phyloP scores from a whole-genome alignment of 2,113 vertebrate genomes.

The Haemorhous mexicanus region DNA sequence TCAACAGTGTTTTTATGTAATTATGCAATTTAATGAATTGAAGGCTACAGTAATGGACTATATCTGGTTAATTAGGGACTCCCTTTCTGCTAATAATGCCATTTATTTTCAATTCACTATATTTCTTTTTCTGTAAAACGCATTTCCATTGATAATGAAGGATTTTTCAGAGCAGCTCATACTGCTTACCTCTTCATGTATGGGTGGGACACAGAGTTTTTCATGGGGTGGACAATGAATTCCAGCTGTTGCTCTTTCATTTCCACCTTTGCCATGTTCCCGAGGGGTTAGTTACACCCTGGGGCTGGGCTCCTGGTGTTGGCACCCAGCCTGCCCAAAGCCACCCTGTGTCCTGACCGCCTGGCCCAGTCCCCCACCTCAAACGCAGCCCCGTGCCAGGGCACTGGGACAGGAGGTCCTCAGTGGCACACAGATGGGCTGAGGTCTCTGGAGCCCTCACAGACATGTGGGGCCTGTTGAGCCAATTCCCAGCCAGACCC shows the following conservation, averaged over 20 bases:
- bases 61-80: constrained; percentile 79
- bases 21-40: constrained; percentile 82
- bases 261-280: not conserved
- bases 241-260: not conserved
- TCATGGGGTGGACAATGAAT: not conserved
- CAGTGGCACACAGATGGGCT: rapidly evolving
- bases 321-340: not conserved
- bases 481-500: not conserved
- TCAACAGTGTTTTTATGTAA: constrained; percentile 76
- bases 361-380: rapidly evolving
- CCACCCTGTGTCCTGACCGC: not conserved
- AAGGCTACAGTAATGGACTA: constrained; percentile 78
- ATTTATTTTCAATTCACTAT: constrained; percentile 69
- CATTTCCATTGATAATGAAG: constrained; percentile 10
- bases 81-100: constrained; percentile 74
- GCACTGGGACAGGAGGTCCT: not conserved
- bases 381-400: not conserved
- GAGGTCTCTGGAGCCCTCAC: not conserved
- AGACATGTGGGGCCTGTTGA: rapidly evolving
- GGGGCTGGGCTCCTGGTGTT: not conserved
- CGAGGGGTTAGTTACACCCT: not conserved
- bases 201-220: not conserved
- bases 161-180: not conserved
- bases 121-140: constrained; percentile 49
- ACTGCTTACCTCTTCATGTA: not conserved